Evolutionary conservation across 2,888 invertebrate genomes (phyloP).

Genomic region (Rotaria magnacalcarata): DNA sequence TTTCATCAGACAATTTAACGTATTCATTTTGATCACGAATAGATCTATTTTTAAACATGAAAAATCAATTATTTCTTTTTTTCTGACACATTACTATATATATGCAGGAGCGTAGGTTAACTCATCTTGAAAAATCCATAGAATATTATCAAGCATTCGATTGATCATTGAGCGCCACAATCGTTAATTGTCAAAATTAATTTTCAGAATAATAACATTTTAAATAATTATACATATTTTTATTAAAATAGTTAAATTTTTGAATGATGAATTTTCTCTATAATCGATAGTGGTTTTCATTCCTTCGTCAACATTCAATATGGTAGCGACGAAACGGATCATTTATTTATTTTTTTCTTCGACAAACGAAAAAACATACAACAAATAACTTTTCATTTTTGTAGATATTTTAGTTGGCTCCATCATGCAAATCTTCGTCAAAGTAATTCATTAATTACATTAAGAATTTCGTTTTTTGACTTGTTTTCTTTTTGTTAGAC

Average conservation of each 20-base stretch:
- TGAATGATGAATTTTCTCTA: not conserved
- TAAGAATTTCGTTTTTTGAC: not conserved
- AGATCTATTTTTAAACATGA: too few relatives aligned
- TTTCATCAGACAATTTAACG: too few relatives aligned
- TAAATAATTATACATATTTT: not conserved
- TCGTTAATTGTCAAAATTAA: not conserved
- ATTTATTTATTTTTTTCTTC: not conserved
- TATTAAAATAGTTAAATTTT: not conserved
- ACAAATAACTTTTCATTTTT: not conserved
- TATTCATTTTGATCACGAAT: too few relatives aligned
- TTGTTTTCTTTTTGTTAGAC: not conserved
- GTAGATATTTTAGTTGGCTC: not conserved
- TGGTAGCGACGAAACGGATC: not conserved
- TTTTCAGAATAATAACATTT: not conserved
- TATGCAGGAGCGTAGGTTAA: too few relatives aligned
- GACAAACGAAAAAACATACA: not conserved
- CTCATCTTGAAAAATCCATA: not conserved
- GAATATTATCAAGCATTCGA: not conserved
- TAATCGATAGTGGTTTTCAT: not conserved
- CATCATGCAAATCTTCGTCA: slow-evolving; percentile 27
- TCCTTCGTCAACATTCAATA: not conserved
- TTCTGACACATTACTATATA: too few relatives aligned
- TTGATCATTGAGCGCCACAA: not conserved
- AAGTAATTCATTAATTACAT: not conserved
- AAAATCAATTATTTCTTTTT: not conserved